Evolutionary conservation across 2,888 invertebrate genomes (phyloP), one percentile per base, ranked within the genome.

Genomic region (Cephus pygmeus): DNA sequence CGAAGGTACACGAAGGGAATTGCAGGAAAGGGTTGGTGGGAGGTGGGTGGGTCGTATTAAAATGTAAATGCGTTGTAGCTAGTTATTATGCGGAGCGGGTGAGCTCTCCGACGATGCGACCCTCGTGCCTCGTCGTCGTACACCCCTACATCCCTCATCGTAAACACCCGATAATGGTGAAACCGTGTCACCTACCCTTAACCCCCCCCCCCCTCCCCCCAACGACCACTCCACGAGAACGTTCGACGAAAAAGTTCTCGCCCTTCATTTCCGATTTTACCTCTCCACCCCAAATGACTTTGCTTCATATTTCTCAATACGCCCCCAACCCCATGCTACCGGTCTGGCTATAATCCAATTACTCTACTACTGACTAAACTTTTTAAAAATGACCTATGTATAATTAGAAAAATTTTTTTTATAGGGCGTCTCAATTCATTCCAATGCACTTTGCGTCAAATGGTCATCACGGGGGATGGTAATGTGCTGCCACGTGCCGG

Each of bases 151-250:
- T 80, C 85, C 80, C 82, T 73, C 79, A 81, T 85, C 88, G 87
- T 88, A 88, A 88, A 88, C 87, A 88, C 86, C 87, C 88, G 86
- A 87, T 88, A 88, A 88, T 88, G 88, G 88, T 82, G 81, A 88
- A 88, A 88, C 87, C 87, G 87, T 88, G 88, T 88, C 84, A 82
- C 82, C 82, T 84, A 83, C 83, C 80, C 73, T 40, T 15, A 15
- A 15, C 40, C 15, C 15, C 36, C 40, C 15, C 40, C 12, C 4
- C 15, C 31, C 31, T 31, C 31, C 12, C 11, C 11, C 12, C 15
- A 40, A 15, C 15, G 40, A 15, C 40, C 40, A 15, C 15, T 15
- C 15, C 15, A 6, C 15, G 40, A 40, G 40, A 80, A 77, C 78
- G 68, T 76, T 69, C 73, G 69, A 73, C 73, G 73, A 34, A n/a